phyloP scores from a whole-genome alignment of 2,113 vertebrate genomes.

The Pangasianodon gigas region DNA sequence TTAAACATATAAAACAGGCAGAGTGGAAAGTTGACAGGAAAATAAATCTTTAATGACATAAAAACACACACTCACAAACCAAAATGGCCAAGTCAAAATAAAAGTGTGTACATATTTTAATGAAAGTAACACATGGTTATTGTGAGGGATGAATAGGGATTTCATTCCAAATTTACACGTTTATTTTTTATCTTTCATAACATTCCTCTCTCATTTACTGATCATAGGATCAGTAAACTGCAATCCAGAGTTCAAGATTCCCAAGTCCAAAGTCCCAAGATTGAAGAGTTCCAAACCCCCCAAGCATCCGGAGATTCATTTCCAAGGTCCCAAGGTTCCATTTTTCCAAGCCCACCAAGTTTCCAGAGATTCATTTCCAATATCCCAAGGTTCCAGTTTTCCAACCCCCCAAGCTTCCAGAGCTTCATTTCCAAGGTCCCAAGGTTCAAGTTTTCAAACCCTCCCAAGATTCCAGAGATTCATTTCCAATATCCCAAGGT shows the following conservation, averaged over 20 bases:
- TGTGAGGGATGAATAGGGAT: background rate
- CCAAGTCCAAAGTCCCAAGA: background rate
- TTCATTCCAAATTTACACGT: background rate
- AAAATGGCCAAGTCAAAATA: background rate
- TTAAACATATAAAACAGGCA: background rate
- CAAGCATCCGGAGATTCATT: background rate
- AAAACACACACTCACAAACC: background rate
- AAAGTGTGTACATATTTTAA: background rate
- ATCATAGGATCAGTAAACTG: background rate
- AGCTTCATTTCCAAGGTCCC: background rate
- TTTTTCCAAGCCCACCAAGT: background rate
- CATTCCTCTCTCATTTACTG: background rate
- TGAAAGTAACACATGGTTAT: background rate
- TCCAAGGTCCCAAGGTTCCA: background rate
- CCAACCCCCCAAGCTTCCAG: background rate
- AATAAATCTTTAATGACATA: background rate
- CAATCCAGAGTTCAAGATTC: no score
- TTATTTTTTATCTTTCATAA: background rate
- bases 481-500: background rate
- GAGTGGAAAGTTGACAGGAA: background rate
- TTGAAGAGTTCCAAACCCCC: background rate
- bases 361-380: background rate
- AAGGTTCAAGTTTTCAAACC: background rate
- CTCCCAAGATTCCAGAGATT: background rate
- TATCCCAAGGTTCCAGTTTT: background rate